Conservation (phyloP, 2,797 vertebrate species). For the Lacerta viridis region DNA sequence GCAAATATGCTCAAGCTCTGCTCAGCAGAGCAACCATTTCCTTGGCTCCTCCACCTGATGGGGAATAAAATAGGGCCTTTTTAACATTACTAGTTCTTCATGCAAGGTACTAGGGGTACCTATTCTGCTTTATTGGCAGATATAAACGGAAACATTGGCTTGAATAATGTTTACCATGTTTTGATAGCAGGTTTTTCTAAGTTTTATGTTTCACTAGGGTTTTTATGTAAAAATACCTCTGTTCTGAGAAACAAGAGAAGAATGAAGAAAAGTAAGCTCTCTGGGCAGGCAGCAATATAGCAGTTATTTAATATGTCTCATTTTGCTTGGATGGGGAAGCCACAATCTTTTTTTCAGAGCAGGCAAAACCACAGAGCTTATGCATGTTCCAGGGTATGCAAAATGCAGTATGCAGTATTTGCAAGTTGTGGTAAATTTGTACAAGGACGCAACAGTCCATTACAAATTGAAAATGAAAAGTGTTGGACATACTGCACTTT, state of each 20-base stretch:
- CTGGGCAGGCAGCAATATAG: constrained; percentile 17
- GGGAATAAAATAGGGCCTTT: constrained; percentile 27
- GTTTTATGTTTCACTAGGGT: constrained; percentile 33
- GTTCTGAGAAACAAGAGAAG: constrained; percentile 24
- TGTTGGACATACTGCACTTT: background rate
- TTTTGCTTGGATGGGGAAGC: background rate
- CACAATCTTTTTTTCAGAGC: background rate
- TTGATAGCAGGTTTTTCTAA: constrained; percentile 34
- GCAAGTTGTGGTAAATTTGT: background rate
- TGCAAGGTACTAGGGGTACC: constrained; percentile 12
- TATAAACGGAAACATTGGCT: constrained; percentile 35
- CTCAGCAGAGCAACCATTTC: constrained; percentile 27
- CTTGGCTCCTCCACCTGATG: constrained; percentile 10
- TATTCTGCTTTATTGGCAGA: constrained; percentile 37
- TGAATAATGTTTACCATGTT: constrained; percentile 39
- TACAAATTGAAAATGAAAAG: constrained; percentile 8
- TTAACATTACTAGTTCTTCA: constrained; percentile 20
- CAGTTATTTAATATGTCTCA: constrained; percentile 4
- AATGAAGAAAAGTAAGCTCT: constrained; percentile 28
- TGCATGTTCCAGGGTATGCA: background rate
- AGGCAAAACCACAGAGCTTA: background rate
- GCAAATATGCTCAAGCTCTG: constrained; percentile 10
- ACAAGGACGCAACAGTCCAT: background rate
- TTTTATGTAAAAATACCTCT: constrained; percentile 25
- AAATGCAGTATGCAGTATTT: background rate